Percentiles rank a stretch among this genome's conserved stretches.
Conservation (phyloP, 2,797 vertebrate species). For the Varecia variegata region DNA sequence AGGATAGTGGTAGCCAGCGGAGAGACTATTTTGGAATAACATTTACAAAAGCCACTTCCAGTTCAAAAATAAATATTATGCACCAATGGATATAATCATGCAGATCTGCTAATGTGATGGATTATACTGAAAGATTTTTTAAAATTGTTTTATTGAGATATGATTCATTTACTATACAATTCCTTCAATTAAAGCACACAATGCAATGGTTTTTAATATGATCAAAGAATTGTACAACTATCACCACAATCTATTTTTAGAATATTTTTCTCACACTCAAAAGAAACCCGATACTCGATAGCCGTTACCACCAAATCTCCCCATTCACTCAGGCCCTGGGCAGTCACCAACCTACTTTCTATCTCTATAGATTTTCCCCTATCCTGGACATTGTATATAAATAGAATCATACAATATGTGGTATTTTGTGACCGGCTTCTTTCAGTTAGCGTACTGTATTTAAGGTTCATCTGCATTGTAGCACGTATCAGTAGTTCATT, state of each 20-base stretch:
- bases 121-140: background rate
- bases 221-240: background rate
- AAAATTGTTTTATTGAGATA: background rate
- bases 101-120: background rate
- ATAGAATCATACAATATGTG: background rate
- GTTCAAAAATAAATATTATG: background rate
- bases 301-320: background rate
- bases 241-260: conserved; percentile 12
- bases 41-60: conserved; percentile 8
- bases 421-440: background rate
- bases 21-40: background rate
- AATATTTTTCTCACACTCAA: background rate
- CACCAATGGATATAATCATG: background rate
- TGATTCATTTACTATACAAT: background rate
- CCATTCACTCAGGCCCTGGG: background rate
- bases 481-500: background rate
- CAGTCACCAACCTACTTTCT: background rate
- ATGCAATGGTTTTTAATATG: background rate
- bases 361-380: background rate
- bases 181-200: background rate
- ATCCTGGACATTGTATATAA: background rate
- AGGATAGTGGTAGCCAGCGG: background rate
- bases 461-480: background rate
- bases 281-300: background rate
- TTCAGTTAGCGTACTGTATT: background rate